phyloP scores from a whole-genome alignment of 2,113 vertebrate species.

The Camelus bactrianus region DNA sequence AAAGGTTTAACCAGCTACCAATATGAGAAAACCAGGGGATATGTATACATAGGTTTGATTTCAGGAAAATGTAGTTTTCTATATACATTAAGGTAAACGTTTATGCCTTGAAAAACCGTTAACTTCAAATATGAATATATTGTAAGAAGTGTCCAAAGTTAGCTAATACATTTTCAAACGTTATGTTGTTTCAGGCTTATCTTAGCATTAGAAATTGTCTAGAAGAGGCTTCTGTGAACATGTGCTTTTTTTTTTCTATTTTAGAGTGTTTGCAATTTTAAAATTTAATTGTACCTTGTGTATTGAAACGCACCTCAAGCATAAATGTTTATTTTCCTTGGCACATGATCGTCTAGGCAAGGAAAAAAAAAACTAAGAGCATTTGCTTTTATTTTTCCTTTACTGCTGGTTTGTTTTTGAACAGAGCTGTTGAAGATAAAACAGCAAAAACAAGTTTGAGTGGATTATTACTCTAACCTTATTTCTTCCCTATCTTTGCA shows the following conservation, averaged over 20 bases:
- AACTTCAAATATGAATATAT: not conserved
- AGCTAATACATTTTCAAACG: not conserved
- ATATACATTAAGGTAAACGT: not conserved
- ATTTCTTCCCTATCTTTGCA: not conserved
- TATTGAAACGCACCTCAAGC: not conserved
- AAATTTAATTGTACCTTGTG: not conserved
- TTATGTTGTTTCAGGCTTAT: not conserved
- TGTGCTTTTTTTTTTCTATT: not conserved
- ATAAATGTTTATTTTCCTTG: not conserved
- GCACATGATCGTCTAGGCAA: not conserved
- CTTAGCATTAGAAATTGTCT: slow-evolving; percentile 2
- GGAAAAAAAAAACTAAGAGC: not conserved
- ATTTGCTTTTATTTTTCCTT: not conserved
- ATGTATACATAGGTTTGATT: not conserved
- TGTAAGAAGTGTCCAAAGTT: not conserved
- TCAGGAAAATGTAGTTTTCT: not conserved
- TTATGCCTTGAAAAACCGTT: not conserved
- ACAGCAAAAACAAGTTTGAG: not conserved
- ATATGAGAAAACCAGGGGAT: not conserved
- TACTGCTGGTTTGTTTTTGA: not conserved
- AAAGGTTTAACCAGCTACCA: not conserved
- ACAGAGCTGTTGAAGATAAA: not conserved
- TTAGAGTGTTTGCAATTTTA: slow-evolving; percentile 25
- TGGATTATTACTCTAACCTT: not conserved
- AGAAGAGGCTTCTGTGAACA: not conserved